Conservation (phyloP, 2,113 vertebrate species). For the Protobothrops mucrosquamatus region DNA sequence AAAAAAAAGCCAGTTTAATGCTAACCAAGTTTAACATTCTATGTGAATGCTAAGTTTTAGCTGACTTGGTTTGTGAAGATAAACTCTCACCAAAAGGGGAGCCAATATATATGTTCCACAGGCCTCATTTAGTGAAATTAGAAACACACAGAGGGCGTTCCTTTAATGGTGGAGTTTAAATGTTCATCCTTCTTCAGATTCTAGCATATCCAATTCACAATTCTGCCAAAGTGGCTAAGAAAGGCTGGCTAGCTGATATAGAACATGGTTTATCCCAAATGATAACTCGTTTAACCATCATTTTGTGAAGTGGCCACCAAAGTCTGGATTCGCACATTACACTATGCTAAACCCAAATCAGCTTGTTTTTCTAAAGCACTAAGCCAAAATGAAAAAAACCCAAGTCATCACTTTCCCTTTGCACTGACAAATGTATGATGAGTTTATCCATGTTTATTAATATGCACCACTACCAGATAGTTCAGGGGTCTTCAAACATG, state of each 20-base stretch:
- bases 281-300: background rate
- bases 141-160: background rate
- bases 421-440: too few relatives aligned
- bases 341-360: background rate
- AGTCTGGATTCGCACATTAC: background rate
- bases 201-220: background rate
- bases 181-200: background rate
- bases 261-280: background rate
- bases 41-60: too few relatives aligned
- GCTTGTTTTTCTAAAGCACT: background rate
- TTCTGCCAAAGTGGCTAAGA: background rate
- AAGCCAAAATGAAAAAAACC: background rate
- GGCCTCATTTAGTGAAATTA: background rate
- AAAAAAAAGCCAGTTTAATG: too few relatives aligned
- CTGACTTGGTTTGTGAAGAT: too few relatives aligned
- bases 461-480: too few relatives aligned
- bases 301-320: background rate
- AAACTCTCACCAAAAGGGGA: background rate
- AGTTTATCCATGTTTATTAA: too few relatives aligned
- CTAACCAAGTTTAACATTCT: too few relatives aligned
- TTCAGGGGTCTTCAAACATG: too few relatives aligned
- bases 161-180: background rate
- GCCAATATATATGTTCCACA: background rate
- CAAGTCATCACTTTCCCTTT: background rate
- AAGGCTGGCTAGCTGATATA: background rate